Conservation (phyloP, 2,888 invertebrate genomes). For the Panopea generosa region DNA sequence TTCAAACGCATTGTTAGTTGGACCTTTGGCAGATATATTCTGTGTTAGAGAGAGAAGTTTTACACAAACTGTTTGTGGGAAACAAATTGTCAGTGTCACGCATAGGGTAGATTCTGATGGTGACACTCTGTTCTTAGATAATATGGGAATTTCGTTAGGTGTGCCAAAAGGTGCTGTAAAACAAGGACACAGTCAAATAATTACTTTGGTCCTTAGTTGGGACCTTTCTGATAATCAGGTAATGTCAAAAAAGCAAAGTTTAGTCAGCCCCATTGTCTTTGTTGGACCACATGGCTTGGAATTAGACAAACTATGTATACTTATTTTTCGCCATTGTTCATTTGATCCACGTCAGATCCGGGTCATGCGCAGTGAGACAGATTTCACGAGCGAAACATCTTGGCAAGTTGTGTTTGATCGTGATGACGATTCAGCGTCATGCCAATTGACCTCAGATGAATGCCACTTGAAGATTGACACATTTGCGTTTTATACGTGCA, state of each 20-base stretch:
- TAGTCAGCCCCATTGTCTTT: slow-evolving; percentile 73
- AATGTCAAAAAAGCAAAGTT: slow-evolving; percentile 62
- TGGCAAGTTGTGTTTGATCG: slow-evolving; percentile 56
- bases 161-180: slow-evolving; percentile 67
- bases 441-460: slow-evolving; percentile 63
- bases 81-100: slow-evolving; percentile 65
- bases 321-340: slow-evolving; percentile 70
- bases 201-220: slow-evolving; percentile 71
- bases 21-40: slow-evolving; percentile 25
- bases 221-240: slow-evolving; percentile 69
- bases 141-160: slow-evolving; percentile 70
- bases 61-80: slow-evolving; percentile 53
- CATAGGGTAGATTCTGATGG: slow-evolving; percentile 62
- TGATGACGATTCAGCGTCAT: slow-evolving; percentile 22
- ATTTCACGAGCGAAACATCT: slow-evolving; percentile 50
- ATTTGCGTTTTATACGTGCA: slow-evolving; percentile 69
- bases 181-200: slow-evolving; percentile 45
- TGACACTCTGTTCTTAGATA: slow-evolving; percentile 65
- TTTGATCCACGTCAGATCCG: slow-evolving; percentile 66
- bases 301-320: slow-evolving; percentile 63
- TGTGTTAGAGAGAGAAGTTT: slow-evolving; percentile 55
- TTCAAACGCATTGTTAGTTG: background rate
- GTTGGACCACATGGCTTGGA: slow-evolving; percentile 72
- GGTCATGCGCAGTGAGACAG: slow-evolving; percentile 69
- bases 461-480: slow-evolving; percentile 64